Percentiles rank a stretch among this genome's conserved stretches.
These are phyloP conservation scores for Cyrtonyx montezumae DNA, from an alignment of 2,113 vertebrate species.

Conservation along the genomic window DNA sequence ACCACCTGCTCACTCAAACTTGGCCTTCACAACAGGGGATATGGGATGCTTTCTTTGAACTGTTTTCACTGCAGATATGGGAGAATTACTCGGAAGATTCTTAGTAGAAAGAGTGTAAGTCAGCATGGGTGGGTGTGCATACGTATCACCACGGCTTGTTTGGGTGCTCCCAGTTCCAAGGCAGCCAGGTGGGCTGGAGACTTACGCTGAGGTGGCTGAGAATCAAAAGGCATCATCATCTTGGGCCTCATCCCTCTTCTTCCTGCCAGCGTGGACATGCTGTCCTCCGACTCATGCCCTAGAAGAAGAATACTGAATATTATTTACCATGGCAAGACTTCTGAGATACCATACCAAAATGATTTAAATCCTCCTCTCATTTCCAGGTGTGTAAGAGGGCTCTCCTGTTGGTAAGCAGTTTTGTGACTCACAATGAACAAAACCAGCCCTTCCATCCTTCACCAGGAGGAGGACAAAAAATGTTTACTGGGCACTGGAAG, in stretches of 20 bases:
- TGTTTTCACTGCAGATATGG: background rate
- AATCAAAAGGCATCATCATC: slow-evolving; percentile 99
- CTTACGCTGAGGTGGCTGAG: slow-evolving; percentile 99
- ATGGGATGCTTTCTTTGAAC: background rate
- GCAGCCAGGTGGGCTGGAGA: slow-evolving; percentile 41
- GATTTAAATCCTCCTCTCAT: background rate
- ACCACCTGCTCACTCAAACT: background rate
- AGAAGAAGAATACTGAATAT: slow-evolving; percentile 62
- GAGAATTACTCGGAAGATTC: background rate
- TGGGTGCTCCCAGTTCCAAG: background rate
- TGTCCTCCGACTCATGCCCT: slow-evolving; percentile 98
- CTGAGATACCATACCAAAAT: background rate
- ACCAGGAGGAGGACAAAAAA: background rate
- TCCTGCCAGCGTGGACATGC: slow-evolving; percentile 95
- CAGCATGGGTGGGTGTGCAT: background rate
- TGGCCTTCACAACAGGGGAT: background rate
- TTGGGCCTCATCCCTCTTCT: slow-evolving; percentile 97
- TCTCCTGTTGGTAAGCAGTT: background rate
- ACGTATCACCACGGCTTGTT: background rate
- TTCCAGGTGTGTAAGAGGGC: background rate
- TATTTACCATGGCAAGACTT: background rate
- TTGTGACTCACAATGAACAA: background rate
- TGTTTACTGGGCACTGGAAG: background rate
- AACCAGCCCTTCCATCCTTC: background rate
- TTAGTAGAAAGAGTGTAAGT: background rate